Evolutionary conservation across 2,113 vertebrate genomes (phyloP).

Genomic region (Turnix velox): DNA sequence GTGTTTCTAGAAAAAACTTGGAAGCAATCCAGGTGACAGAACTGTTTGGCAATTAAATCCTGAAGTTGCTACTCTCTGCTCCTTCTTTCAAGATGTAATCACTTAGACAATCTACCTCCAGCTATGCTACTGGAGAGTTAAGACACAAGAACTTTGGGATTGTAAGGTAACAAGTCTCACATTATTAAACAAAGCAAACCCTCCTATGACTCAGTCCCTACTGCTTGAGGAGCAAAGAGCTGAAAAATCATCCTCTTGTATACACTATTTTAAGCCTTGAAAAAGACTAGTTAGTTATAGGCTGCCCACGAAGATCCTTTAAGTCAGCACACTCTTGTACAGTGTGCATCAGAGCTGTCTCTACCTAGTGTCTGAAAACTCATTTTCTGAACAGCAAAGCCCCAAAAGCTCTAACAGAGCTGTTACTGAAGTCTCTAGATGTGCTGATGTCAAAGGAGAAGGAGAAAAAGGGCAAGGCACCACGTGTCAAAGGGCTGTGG

Average conservation of each 20-base stretch:
- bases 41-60: background rate
- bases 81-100: background rate
- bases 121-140: background rate
- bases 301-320: background rate
- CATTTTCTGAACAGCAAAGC: background rate
- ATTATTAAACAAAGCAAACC: background rate
- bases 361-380: background rate
- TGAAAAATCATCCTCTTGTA: background rate
- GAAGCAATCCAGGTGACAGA: background rate
- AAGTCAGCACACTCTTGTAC: background rate
- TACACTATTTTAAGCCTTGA: background rate
- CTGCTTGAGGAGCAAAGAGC: background rate
- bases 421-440: conserved; percentile 25
- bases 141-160: background rate
- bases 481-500: conserved; percentile 31
- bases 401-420: background rate
- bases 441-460: conserved; percentile 17
- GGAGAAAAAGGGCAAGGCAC: conserved; percentile 45
- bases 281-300: background rate
- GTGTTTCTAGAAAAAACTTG: background rate
- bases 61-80: background rate
- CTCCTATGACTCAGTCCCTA: background rate
- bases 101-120: background rate
- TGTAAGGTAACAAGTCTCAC: background rate
- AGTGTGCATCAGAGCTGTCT: background rate